Evolutionary conservation across 2,113 vertebrate species (phyloP).

Genomic region (Pagrus major): DNA sequence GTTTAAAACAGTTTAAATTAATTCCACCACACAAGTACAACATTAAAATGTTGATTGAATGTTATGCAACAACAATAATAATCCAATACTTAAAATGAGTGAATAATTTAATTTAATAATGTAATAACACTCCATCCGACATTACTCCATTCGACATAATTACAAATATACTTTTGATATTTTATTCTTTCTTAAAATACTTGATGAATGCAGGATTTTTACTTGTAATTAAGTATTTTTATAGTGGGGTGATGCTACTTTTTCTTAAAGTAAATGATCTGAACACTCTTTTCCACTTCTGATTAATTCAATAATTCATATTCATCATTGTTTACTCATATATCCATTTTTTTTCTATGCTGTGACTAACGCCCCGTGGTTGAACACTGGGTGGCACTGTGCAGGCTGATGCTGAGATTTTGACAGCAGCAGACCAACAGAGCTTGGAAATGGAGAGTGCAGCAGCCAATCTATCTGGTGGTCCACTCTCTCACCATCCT

Average conservation of each 20-base stretch:
- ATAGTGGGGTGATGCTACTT: not conserved
- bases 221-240: not conserved
- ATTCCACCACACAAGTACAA: not conserved
- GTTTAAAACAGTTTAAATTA: not conserved
- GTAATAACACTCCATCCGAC: too few species aligned
- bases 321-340: slow-evolving; percentile 1
- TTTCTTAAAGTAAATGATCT: not conserved
- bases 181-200: not conserved
- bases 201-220: not conserved
- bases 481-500: slow-evolving; percentile 66
- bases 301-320: not conserved
- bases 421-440: slow-evolving; percentile 32
- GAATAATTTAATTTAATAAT: too few species aligned
- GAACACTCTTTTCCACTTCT: not conserved
- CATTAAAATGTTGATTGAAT: not conserved
- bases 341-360: not conserved
- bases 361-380: not conserved
- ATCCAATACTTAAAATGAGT: not conserved
- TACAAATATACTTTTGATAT: not conserved
- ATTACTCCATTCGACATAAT: not conserved
- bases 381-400: slow-evolving; percentile 92
- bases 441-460: slow-evolving; percentile 39
- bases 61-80: not conserved
- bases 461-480: slow-evolving; percentile 62
- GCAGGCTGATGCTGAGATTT: slow-evolving; percentile 41